phyloP scores from a whole-genome alignment of 1,140 invertebrate species.

The Saccostrea cuccullata region DNA sequence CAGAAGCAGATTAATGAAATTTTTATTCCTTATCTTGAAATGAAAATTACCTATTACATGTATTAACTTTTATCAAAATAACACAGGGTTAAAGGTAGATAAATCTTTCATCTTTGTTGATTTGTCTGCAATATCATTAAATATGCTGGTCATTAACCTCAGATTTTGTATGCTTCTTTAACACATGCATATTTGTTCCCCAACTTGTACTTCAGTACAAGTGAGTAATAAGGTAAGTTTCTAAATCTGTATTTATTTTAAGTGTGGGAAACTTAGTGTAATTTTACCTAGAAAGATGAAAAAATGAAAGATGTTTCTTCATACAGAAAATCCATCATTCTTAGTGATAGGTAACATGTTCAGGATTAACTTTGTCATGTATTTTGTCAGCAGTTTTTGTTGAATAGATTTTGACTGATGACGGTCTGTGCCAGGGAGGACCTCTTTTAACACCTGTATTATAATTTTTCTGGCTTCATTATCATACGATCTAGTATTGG shows the following conservation, averaged over 20 bases:
- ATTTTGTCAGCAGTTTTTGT: not conserved
- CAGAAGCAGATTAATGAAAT: no score
- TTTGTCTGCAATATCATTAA: no score
- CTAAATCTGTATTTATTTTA: not conserved
- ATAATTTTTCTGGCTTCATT: not conserved
- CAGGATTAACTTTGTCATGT: not conserved
- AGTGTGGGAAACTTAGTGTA: not conserved
- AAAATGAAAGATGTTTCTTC: not conserved
- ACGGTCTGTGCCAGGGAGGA: not conserved
- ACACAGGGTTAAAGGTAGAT: not conserved
- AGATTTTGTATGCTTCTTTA: not conserved
- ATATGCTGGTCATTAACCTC: not conserved
- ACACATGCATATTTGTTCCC: not conserved
- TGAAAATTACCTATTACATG: no score
- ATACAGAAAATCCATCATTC: conserved; percentile 16
- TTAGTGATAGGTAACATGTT: not conserved
- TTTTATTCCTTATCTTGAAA: no score
- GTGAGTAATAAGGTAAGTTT: not conserved
- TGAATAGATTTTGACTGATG: not conserved
- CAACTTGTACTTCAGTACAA: not conserved
- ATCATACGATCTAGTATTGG: not conserved
- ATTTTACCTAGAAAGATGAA: not conserved
- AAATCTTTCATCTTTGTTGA: not conserved
- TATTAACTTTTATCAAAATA: no score
- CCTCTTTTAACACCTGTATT: not conserved